phyloP scores from a whole-genome alignment of 1,140 invertebrate species.

The Coelopa frigida region DNA sequence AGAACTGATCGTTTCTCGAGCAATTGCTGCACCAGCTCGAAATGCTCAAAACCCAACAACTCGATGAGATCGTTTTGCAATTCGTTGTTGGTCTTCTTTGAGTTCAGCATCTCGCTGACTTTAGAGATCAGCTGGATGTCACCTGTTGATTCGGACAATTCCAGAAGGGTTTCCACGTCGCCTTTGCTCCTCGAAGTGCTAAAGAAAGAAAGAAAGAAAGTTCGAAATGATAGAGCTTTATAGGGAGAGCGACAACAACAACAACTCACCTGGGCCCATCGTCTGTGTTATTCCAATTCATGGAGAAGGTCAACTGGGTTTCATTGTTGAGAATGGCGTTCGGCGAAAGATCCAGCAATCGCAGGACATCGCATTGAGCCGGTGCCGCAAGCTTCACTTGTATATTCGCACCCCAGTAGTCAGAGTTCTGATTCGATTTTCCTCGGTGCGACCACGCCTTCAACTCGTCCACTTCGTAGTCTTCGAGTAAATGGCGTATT shows the following conservation, averaged over 20 bases:
- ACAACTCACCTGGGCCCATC: no score
- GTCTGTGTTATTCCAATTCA: constrained; percentile 43
- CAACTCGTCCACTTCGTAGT: constrained; percentile 22
- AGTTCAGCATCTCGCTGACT: constrained; percentile 55
- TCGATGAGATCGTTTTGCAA: constrained; percentile 85
- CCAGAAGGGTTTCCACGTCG: constrained; percentile 35
- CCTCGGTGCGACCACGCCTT: constrained; percentile 22
- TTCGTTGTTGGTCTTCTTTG: constrained; percentile 61
- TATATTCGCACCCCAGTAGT: constrained; percentile 30
- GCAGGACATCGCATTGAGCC: not conserved
- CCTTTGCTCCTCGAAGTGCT: constrained; percentile 46
- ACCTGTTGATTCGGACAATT: constrained; percentile 45
- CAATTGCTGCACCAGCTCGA: constrained; percentile 75
- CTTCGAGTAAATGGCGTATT: constrained; percentile 24
- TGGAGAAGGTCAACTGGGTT: constrained; percentile 19
- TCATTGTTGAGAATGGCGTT: constrained; percentile 3
- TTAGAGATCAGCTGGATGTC: constrained; percentile 55
- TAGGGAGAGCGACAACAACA: no score
- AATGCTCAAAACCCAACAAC: constrained; percentile 72
- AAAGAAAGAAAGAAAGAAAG: no score
- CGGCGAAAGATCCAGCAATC: constrained; percentile 9
- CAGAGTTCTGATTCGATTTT: constrained; percentile 11
- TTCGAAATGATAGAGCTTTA: no score
- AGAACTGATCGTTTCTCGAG: constrained; percentile 63
- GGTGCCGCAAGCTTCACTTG: constrained; percentile 14